Evolutionary conservation across 1,140 invertebrate species (phyloP), one percentile per base, ranked within the genome.

Genomic region (Danaus melanippus): DNA sequence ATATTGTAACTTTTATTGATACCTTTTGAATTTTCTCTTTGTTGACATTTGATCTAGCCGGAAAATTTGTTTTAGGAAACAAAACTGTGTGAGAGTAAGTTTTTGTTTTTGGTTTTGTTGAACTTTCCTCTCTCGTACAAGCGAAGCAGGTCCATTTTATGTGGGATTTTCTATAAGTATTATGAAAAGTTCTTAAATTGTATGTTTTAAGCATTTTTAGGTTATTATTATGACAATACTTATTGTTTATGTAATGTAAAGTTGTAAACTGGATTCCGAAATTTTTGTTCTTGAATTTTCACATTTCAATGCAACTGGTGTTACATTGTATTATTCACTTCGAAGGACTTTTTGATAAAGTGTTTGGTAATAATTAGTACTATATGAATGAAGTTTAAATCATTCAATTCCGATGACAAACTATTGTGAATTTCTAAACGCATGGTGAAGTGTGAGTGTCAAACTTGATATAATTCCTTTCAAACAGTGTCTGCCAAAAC

Each of bases 41-140:
- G 65, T 80, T 85, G 5, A 12, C 40, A 63, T 62, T 46, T 70
- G 76, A 50, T 17, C 88, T 76, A 45, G 79, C 74, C 32, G 89
- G 88, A 79, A 90, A 90, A 64, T 84, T 83, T 0, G 89, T 89
- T 73, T 86, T 88, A 17, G 89, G 89, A 15, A 88, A 79, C 42
- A 89, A 81, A 60, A 90, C 86, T 47, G 88, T 89, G 50, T 88
- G 79, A 46, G 89, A 89, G 69, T 89, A 90, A 12, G 75, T 69
- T 60, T 86, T 86, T 8, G 70, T 86, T 59, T 83, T 82, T 15
- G 71, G 67, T 53, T 76, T 73, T 7, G 60, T 62, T 5, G 80
- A 73, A 62, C 77, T 79, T 71, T 81, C 84, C 39, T 46, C 21
- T 47, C 82, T 74, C 10, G 50, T 39, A 15, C 62, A 78, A 17